Evolutionary conservation across 2,888 invertebrate genomes (phyloP).

Genomic region (Brenthis ino): DNA sequence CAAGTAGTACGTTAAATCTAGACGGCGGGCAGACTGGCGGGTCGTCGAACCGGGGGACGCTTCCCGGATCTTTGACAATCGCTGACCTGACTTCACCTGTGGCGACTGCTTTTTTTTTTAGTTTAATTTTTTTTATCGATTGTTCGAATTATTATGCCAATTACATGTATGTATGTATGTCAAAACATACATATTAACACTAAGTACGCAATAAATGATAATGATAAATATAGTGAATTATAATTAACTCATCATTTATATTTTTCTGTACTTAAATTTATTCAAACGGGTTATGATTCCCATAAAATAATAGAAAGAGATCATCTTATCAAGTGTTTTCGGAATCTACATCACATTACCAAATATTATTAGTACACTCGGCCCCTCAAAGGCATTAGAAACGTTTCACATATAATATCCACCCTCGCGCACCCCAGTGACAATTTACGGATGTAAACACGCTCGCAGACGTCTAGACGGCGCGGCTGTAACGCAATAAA

Average conservation of each 20-base stretch:
- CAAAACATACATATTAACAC: too few relatives aligned
- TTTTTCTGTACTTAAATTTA: too few relatives aligned
- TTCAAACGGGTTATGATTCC: too few relatives aligned
- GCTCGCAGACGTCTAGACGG: conserved; percentile 58
- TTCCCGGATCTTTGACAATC: conserved; percentile 8
- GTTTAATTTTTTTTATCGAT: too few relatives aligned
- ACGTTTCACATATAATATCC: conserved; percentile 34
- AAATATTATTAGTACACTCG: conserved; percentile 22
- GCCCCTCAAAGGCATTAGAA: conserved; percentile 33
- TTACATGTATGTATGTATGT: too few relatives aligned
- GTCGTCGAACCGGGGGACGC: neutral
- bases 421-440: conserved; percentile 45
- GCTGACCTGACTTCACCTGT: neutral
- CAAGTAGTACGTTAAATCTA: conserved; percentile 2
- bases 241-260: too few relatives aligned
- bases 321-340: conserved; percentile 5
- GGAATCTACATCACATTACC: conserved; percentile 4
- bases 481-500: conserved; percentile 47
- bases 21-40: neutral
- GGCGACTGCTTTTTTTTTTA: neutral
- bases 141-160: too few relatives aligned
- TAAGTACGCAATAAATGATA: too few relatives aligned
- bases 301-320: neutral
- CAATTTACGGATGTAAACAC: conserved; percentile 61
- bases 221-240: too few relatives aligned